Base-by-base conservation (phyloP, 2,113 vertebrate genomes). In the Prionailurus viverrinus region DNA sequence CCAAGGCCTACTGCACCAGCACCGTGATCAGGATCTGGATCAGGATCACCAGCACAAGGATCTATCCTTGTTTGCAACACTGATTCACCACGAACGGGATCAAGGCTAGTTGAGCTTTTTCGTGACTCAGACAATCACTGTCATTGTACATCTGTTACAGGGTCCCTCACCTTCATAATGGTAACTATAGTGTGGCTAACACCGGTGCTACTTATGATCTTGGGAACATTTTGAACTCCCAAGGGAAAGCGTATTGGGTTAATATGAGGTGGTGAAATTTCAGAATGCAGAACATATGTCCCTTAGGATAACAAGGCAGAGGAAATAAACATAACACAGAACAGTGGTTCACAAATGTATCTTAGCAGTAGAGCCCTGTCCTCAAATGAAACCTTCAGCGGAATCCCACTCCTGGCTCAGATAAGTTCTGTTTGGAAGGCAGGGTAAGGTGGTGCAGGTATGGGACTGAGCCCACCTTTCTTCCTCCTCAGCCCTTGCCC, bases 381-480 rank as follows among this genome's bases (percentile, higher is more conserved):
- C 61, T 84, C 65, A 45, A 2, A n/a, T 5, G 48, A 39, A 65
- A 36, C 9, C 10, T 66, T 66, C 48, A 11, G 55, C 4, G 88
- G 88, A 58, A 45, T 55, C 45, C 33, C 45, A 51, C 48, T 21
- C 29, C n/a, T 10, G 12, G 41, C 16, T 6, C 31, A 19, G 39
- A 23, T 1, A 10, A 29, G 6, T 41, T 91, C 23, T 61, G 23
- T 4, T 0, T 5, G 19, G 48, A 55, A 84, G 48, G 33, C 31
- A 25, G 29, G 48, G 66, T 0, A 0, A 48, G 27, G 15, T 1
- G 10, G 25, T n/a, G 29, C 7, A 27, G 31, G 13, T 39, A 4
- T 1, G 6, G 65, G 53, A 14, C 65, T 14, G 86, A 51, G 41
- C 58, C 25, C 27, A 41, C 4, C 6, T 5, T 33, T 66, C 41